These are phyloP conservation scores for Hipposideros armiger DNA, from an alignment of 2,113 vertebrate species.

Conservation along the genomic window DNA sequence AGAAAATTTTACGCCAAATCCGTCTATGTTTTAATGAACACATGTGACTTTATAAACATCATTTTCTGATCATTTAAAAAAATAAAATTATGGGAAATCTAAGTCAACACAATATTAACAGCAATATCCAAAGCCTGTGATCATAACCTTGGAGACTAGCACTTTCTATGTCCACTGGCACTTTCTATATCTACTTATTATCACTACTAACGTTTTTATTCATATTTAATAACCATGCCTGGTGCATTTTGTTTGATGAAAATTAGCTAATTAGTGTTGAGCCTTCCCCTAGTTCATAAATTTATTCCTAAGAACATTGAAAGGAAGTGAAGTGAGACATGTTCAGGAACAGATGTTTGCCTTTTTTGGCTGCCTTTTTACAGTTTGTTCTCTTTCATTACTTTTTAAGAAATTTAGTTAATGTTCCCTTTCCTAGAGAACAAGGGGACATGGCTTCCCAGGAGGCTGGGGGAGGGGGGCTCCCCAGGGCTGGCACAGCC, in stretches of 20 bases:
- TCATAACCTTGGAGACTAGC: neutral
- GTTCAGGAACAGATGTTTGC: conserved; percentile 79
- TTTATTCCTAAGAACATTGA: conserved; percentile 83
- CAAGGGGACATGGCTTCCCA: conserved; percentile 49
- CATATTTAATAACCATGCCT: conserved; percentile 62
- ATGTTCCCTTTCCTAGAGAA: conserved; percentile 76
- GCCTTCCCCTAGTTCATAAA: conserved; percentile 73
- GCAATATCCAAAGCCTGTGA: neutral
- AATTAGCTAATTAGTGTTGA: conserved; percentile 77
- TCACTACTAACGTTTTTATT: conserved; percentile 76
- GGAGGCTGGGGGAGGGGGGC: neutral
- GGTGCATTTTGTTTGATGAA: conserved; percentile 79
- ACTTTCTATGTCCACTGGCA: conserved; percentile 21
- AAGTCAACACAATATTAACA: conserved; percentile 22
- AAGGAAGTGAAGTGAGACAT: conserved; percentile 81
- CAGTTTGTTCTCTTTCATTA: conserved; percentile 80
- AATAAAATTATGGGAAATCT: conserved; percentile 49
- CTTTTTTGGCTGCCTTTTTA: conserved; percentile 79
- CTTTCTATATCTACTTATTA: conserved; percentile 58
- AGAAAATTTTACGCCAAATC: conserved; percentile 21
- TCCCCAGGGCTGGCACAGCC: conserved; percentile 23
- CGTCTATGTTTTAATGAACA: conserved; percentile 59
- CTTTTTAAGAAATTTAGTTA: conserved; percentile 81
- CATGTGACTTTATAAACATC: neutral
- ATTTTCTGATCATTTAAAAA: conserved; percentile 66